phyloP scores from a whole-genome alignment of 2,888 invertebrate genomes.

The Lasioglossum malachurum region DNA sequence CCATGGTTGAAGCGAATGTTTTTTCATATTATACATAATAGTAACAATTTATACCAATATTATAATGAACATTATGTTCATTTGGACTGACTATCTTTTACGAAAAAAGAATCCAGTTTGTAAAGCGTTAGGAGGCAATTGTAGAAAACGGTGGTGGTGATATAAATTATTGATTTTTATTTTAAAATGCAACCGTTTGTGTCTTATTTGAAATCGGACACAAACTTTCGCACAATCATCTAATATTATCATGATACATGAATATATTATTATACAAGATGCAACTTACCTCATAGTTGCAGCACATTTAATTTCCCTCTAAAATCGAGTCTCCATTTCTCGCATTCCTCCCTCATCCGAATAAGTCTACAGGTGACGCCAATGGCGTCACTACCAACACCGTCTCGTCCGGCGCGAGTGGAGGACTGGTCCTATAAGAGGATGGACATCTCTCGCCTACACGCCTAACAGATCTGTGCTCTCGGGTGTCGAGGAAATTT shows the following conservation, averaged over 20 bases:
- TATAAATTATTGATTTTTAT: not conserved
- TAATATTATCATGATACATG: not conserved
- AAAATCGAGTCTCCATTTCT: not conserved
- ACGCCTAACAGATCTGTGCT: conserved; percentile 70
- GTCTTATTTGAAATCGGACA: not conserved
- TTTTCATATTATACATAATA: conserved; percentile 1
- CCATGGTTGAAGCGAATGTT: conserved; percentile 27
- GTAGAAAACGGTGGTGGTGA: not conserved
- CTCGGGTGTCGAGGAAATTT: conserved; percentile 75
- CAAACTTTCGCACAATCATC: not conserved
- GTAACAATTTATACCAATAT: not conserved
- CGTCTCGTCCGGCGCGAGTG: conserved; percentile 44
- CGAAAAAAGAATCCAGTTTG: not conserved
- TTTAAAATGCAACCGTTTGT: not conserved
- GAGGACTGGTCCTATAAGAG: conserved; percentile 73
- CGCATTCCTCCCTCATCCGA: conserved; percentile 21
- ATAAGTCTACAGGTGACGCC: conserved; percentile 54
- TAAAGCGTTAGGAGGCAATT: not conserved
- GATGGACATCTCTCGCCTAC: conserved; percentile 80
- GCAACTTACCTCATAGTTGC: not conserved
- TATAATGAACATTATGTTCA: not conserved
- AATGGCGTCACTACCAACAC: conserved; percentile 51
- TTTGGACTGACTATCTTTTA: not conserved
- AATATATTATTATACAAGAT: not conserved
- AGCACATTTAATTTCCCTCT: not conserved